A percentile compares a stretch with the other conserved stretches of the same genome.
phyloP scores from a whole-genome alignment of 2,113 vertebrate genomes.

The Arizona elegans region DNA sequence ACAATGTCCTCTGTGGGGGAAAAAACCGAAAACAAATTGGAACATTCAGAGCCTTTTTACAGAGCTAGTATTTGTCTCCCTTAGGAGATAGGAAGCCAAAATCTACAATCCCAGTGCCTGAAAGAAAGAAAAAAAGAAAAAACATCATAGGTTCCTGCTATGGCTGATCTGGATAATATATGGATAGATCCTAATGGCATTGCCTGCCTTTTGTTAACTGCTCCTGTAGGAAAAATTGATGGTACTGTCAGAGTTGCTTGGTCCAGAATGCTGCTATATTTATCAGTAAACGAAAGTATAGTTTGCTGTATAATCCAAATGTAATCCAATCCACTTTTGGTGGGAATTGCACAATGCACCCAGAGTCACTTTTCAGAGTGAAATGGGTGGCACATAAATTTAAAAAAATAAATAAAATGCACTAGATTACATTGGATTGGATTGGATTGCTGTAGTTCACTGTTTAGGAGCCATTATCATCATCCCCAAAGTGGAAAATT shows the following conservation, averaged over 20 bases:
- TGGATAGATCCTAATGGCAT: neutral
- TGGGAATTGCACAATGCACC: neutral
- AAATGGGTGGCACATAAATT: neutral
- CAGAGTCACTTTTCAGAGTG: neutral
- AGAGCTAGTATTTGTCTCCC: neutral
- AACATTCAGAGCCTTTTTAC: neutral
- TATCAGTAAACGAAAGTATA: neutral
- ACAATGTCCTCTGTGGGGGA: conserved; percentile 79
- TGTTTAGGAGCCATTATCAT: neutral
- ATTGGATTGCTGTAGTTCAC: neutral
- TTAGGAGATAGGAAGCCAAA: neutral
- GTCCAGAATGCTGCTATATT: neutral
- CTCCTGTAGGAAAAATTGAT: neutral
- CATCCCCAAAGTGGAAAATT: too few species aligned
- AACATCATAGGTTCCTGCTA: too few species aligned
- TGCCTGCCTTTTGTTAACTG: neutral
- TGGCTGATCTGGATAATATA: neutral
- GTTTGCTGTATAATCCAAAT: neutral
- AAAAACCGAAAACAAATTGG: neutral
- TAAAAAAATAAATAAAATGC: neutral
- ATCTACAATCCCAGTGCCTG: neutral
- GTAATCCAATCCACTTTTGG: neutral
- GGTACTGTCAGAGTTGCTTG: neutral
- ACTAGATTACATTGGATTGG: neutral
- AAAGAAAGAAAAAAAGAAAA: neutral